These are phyloP conservation scores for Nannoperca australis DNA, from an alignment of 2,797 vertebrate genomes.

Conservation along the genomic window DNA sequence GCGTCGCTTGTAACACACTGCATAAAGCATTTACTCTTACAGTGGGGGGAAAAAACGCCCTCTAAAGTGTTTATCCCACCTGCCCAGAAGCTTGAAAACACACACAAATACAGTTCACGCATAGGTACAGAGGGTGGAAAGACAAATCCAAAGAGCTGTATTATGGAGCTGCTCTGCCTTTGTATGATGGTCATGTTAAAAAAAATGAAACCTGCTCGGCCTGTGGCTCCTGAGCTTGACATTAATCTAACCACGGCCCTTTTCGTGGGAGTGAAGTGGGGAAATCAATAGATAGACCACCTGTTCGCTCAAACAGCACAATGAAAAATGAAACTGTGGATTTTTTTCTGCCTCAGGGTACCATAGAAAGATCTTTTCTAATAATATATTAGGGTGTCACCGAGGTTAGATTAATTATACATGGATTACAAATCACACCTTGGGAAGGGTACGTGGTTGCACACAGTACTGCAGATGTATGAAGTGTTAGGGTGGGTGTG, in stretches of 20 bases:
- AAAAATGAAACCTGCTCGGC: conserved; percentile 41
- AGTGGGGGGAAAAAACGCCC: conserved; percentile 4
- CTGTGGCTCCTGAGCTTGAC: conserved; percentile 74
- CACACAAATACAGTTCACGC: conserved; percentile 42
- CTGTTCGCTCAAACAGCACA: conserved; percentile 80
- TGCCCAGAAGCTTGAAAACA: conserved; percentile 49
- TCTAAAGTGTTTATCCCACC: conserved; percentile 46
- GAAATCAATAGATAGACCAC: conserved; percentile 83
- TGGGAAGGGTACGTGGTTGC: conserved; percentile 58
- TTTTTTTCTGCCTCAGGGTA: conserved; percentile 76
- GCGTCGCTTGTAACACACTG: conserved; percentile 42
- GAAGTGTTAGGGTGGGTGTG: conserved; percentile 48
- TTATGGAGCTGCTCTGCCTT: conserved; percentile 51
- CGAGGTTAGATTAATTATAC: conserved; percentile 87
- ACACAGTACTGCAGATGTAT: conserved; percentile 49
- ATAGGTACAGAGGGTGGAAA: conserved; percentile 18
- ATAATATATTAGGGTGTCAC: conserved; percentile 88
- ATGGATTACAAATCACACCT: conserved; percentile 80
- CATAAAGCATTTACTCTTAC: conserved; percentile 53
- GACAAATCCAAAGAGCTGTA: conserved; percentile 44
- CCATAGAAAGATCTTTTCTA: conserved; percentile 84
- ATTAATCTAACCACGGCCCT: conserved; percentile 75
- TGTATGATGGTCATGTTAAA: conserved; percentile 44
- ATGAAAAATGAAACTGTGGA: conserved; percentile 79
- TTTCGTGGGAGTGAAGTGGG: conserved; percentile 74